Evolutionary conservation across 1,140 invertebrate genomes (phyloP).

Genomic region (Temnothorax curvispinosus): DNA sequence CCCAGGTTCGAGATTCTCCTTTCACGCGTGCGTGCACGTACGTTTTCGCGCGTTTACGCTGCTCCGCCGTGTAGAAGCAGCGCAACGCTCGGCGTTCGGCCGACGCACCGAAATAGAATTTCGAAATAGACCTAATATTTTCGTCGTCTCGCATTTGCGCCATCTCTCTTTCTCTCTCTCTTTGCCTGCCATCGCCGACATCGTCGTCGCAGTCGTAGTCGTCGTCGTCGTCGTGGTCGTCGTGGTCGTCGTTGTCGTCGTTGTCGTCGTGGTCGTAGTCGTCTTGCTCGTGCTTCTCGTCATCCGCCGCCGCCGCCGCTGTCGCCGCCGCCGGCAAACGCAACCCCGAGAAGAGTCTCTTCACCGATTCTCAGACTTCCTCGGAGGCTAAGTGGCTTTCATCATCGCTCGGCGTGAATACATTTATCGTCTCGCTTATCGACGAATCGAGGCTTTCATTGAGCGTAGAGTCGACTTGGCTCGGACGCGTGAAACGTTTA

Average conservation of each 20-base stretch:
- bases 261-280: constrained; percentile 50
- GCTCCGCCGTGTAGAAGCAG: constrained; percentile 72
- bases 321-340: not conserved
- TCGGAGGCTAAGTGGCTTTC: constrained; percentile 53
- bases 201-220: constrained; percentile 45
- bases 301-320: constrained; percentile 51
- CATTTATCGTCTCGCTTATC: constrained; percentile 54
- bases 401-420: constrained; percentile 57
- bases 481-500: constrained; percentile 3
- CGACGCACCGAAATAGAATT: constrained; percentile 86
- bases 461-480: not conserved
- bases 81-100: constrained; percentile 78
- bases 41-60: constrained; percentile 42
- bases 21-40: constrained; percentile 48
- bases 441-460: constrained; percentile 33
- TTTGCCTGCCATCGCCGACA: constrained; percentile 65
- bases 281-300: constrained; percentile 61
- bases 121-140: constrained; percentile 86
- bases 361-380: constrained; percentile 53
- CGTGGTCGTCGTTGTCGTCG: constrained; percentile 54
- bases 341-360: constrained; percentile 28
- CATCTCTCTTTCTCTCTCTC: constrained; percentile 76
- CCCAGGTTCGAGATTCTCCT: not conserved
- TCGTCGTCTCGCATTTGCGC: constrained; percentile 85
- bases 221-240: constrained; percentile 60